Evolutionary conservation across 1,140 invertebrate genomes (phyloP).

Genomic region (Trinorchestia longiramus): DNA sequence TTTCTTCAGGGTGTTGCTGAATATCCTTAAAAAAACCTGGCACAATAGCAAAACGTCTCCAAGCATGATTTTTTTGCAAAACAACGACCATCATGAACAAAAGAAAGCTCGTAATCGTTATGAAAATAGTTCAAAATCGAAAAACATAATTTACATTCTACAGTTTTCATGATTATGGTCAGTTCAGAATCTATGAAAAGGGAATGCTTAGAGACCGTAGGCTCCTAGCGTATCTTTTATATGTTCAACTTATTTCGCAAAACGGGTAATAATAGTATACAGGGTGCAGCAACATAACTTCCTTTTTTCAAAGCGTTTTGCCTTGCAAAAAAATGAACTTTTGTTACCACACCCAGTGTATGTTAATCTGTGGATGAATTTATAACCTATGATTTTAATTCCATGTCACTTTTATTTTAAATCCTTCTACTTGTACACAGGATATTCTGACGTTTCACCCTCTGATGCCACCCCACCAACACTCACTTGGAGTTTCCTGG

Average conservation of each 20-base stretch:
- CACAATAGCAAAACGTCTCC: background rate
- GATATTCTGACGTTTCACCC: background rate
- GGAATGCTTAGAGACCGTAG: background rate
- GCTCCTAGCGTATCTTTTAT: background rate
- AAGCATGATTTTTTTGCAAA: background rate
- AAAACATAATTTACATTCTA: background rate
- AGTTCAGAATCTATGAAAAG: background rate
- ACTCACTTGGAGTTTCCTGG: background rate
- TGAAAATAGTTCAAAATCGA: background rate
- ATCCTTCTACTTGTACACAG: background rate
- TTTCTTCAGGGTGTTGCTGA: background rate
- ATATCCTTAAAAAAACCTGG: background rate
- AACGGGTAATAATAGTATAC: background rate
- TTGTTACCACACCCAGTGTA: background rate
- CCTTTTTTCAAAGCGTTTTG: too few species aligned
- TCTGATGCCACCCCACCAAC: background rate
- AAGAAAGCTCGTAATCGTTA: background rate
- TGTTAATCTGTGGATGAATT: background rate
- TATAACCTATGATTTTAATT: background rate
- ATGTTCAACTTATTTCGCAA: background rate
- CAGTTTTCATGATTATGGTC: background rate
- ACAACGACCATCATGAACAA: background rate
- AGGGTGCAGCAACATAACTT: background rate
- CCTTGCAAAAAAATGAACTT: too few species aligned
- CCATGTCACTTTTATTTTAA: background rate